Percentiles rank a stretch among this genome's conserved stretches.
phyloP scores from a whole-genome alignment of 2,888 invertebrate species.

The Caenorhabditis angaria region DNA sequence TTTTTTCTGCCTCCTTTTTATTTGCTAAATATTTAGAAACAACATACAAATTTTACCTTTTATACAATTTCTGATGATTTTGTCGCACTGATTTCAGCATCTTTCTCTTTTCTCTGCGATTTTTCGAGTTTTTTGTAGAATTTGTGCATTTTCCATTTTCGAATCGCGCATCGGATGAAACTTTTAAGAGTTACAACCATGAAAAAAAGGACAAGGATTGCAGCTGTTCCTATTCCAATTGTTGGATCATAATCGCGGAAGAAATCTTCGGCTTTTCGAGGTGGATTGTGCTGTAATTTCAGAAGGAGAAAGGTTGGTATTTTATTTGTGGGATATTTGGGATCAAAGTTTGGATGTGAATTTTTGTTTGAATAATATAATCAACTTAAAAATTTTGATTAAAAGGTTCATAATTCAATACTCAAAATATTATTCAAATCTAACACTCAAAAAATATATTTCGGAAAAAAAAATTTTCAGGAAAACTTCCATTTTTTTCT shows the following conservation, averaged over 20 bases:
- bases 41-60: neutral
- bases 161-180: slow-evolving; percentile 53
- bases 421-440: no score
- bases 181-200: slow-evolving; percentile 56
- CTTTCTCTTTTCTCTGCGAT: slow-evolving; percentile 15
- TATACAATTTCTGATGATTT: slow-evolving; percentile 1
- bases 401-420: no score
- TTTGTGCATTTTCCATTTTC: slow-evolving; percentile 55
- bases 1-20: neutral
- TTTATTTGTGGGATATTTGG: no score
- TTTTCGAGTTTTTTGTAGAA: slow-evolving; percentile 54
- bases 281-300: slow-evolving; percentile 55
- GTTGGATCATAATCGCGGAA: slow-evolving; percentile 66
- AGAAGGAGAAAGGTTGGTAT: no score
- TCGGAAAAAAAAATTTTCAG: no score
- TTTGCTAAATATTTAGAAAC: neutral
- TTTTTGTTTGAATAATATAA: no score
- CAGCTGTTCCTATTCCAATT: slow-evolving; percentile 67
- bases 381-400: no score
- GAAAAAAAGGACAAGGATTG: slow-evolving; percentile 63
- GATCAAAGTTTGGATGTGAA: no score
- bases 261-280: slow-evolving; percentile 60
- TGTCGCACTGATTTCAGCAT: neutral
- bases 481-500: no score
- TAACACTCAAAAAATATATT: no score